Evolutionary conservation across 1,140 invertebrate species (phyloP), one percentile per base, ranked within the genome.

Genomic region (Lasaia peninsularis): DNA sequence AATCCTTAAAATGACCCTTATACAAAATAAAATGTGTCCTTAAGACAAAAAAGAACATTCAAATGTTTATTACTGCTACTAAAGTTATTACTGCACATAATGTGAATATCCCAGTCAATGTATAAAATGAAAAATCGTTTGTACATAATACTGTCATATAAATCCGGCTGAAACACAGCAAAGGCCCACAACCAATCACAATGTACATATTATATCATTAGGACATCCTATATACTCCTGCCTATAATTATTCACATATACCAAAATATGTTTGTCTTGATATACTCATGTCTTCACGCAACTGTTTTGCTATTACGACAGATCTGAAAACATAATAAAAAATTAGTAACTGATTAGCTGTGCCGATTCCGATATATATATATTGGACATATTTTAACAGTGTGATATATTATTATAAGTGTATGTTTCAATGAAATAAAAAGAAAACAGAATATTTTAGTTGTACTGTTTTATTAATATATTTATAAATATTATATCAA

Each of bases 211-310:
- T 80, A 65, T 73, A 76, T 80, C 67, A 65, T 74, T 75, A 78
- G 70, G 74, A 77, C 76, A 79, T 63, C 74, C 67, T 72, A 73
- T 71, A 71, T 65, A 58, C 59, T 75, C 73, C 78, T 68, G 79
- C 78, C 80, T 84, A 79, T 75, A 82, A 76, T 28, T 85, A 79
- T 75, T 88, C 77, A 86, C 80, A 88, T 86, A 88, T 87, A 83
- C 74, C 81, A 85, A 87, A 85, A 87, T 86, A 88, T 88, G 82
- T 88, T 84, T 86, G 79, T 88, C 82, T 88, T 86, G 82, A 88
- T 86, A 88, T 86, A 84, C 65, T 75, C 71, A 76, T 80, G 73
- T 69, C 68, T 52, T 58, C 57, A 60, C 52, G 61, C 69, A 53
- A 58, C 64, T 60, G 58, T 59, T 51, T 62, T 60, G 52, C 74